Base-by-base conservation (phyloP, 2,888 invertebrate genomes). In the Dyspetes luteomarginatus region DNA sequence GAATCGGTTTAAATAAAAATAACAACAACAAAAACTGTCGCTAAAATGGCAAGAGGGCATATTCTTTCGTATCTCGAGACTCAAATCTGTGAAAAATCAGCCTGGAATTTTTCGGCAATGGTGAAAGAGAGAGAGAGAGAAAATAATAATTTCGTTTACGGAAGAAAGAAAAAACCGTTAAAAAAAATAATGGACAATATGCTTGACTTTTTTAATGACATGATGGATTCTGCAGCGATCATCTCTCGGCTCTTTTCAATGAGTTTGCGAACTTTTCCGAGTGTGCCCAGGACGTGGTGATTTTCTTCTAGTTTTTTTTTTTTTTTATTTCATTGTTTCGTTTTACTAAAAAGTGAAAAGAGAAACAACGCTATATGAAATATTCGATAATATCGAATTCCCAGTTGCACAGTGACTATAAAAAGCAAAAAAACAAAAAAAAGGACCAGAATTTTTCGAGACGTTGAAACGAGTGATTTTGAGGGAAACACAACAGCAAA, bases 201-300 rank as follows among this genome's bases (percentile, higher is more conserved):
- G 58, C 50, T 26, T 45, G 60, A 68, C 2, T 52, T 67, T 48
- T 60, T 30, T 28, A 67, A 60, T n/a, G 5, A 17, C 62, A 28
- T 50, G 68, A 73, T 73, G 4, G 26, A 65, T 60, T 77, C 41
- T 67, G 65, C 58, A 45, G 28, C 26, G 55, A 67, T 41, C 45
- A 60, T 56, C 64, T 69, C 56, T 56, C 43, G 50, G 69, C 9
- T 56, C 58, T 15, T 48, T 56, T 55, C 48, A 22, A 41, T 75
- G 71, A 60, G 52, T 56, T 67, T 50, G 62, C 75, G 55, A 67
- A 76, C 50, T 55, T 76, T 75, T 71, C 67, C 71, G 58, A 76
- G 71, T 80, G 75, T n/a, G n/a, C n/a, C 71, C 72, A 62, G 30
- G 52, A 71, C 19, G 48, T 77, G 62, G 68, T 26, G 67, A 73